These are phyloP conservation scores for Eudyptes chrysolophus DNA, from an alignment of 2,113 vertebrate genomes.

Conservation along the genomic window DNA sequence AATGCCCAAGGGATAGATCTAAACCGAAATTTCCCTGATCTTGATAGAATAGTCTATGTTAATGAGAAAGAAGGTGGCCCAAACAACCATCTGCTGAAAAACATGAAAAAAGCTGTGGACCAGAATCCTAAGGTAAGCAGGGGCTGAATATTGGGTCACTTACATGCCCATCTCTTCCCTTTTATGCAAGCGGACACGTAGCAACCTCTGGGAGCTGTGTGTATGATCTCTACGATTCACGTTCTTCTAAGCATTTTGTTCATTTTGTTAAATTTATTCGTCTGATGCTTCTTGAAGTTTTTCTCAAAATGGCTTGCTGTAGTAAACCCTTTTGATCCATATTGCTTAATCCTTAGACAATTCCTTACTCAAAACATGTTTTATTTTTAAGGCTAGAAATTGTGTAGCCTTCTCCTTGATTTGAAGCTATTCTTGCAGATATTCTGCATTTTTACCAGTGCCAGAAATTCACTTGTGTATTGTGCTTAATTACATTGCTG, in stretches of 20 bases:
- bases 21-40: conserved; percentile 95
- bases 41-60: conserved; percentile 92
- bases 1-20: conserved; percentile 96
- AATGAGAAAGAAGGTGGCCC: conserved; percentile 93
- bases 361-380: not conserved
- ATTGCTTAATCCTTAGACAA: not conserved
- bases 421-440: not conserved
- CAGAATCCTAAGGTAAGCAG: conserved; percentile 88
- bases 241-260: not conserved
- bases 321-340: not conserved
- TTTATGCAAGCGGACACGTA: not conserved
- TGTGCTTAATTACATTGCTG: not conserved
- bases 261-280: not conserved
- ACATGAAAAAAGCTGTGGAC: conserved; percentile 95
- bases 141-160: not conserved
- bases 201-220: not conserved
- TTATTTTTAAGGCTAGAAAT: not conserved
- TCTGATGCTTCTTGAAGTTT: not conserved
- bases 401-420: not conserved
- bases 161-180: not conserved
- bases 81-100: conserved; percentile 96
- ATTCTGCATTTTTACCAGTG: not conserved
- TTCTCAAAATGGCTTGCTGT: not conserved
- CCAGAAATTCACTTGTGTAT: not conserved
- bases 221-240: not conserved